Percentiles rank a stretch among this genome's conserved stretches.
Conservation (phyloP, 1,140 invertebrate species). For the Adelges cooleyi region DNA sequence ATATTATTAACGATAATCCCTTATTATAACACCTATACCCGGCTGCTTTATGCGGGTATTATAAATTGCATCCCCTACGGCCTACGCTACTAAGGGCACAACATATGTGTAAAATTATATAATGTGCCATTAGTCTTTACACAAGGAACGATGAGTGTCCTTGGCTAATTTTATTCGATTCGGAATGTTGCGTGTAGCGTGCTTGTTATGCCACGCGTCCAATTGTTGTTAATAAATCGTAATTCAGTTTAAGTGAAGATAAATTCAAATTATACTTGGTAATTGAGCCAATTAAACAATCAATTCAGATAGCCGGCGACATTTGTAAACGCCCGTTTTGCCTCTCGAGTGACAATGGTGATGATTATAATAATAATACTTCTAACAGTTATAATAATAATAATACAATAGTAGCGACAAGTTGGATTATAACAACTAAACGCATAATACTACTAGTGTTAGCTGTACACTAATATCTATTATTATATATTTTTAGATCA, state of each 20-base stretch:
- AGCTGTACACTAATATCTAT: too few species aligned
- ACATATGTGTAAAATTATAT: too few species aligned
- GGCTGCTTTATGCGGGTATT: too few species aligned
- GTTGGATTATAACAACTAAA: too few species aligned
- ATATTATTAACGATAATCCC: too few species aligned
- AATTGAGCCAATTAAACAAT: constrained; percentile 29
- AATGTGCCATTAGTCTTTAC: neutral
- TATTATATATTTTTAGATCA: too few species aligned
- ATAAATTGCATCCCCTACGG: too few species aligned
- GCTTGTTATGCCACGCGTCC: constrained; percentile 21
- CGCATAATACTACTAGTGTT: too few species aligned
- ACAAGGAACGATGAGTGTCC: constrained; percentile 7
- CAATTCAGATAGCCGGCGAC: constrained; percentile 8
- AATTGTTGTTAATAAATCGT: constrained; percentile 29
- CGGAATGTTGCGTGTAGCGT: neutral
- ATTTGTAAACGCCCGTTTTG: neutral
- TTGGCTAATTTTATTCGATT: constrained; percentile 24
- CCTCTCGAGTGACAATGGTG: constrained; percentile 4
- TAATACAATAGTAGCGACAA: too few species aligned
- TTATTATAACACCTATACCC: too few species aligned
- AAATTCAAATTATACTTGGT: constrained; percentile 29
- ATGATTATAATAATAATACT: neutral
- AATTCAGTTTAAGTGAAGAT: constrained; percentile 28
- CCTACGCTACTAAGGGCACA: too few species aligned
- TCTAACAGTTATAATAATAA: neutral